Base-by-base conservation (phyloP, 2,797 vertebrate genomes). In the Streptopelia turtur region DNA sequence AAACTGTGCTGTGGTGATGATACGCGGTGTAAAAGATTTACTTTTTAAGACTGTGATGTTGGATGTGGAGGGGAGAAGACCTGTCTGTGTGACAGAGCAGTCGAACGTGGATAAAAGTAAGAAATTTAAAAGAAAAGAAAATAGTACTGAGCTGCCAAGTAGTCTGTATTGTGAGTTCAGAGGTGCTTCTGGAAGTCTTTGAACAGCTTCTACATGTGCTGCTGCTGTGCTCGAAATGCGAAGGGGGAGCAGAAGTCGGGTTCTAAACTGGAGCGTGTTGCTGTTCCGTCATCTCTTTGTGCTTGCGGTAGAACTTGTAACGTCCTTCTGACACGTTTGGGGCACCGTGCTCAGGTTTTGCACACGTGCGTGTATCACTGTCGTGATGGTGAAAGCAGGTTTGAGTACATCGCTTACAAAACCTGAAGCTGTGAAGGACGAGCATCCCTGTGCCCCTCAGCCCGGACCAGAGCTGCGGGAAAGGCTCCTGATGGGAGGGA, bases 361-460 rank as follows among this genome's bases (percentile, higher is more conserved):
- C 23, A 6, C 16, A 7, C 20, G 2, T 7, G 16, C 11, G 2
- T 31, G 12, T 25, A 3, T 53, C 0, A 5, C 16, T 37, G 11
- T 63, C 0, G 0, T 35, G 37, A 20, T 35, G 55, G 18, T 72
- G 71, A 63, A 72, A 63, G 43, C 13, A 18, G 23, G 20, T 31
- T 47, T 87, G 60, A 41, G 63, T 37, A 20, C 65, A 9, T 25
- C 4, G 10, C 43, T 45, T 45, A 45, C 43, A 45, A 45, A 45
- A 27, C 2, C 25, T 89, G 61, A 43, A 88, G 16, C 74, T 4
- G 6, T 10, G 37, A 31, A 31, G 33, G 41, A 10, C 0, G 2
- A 39, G 9, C 53, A 21, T 59, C 2, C 2, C 24, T 28, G 41
- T 79, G 25, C 23, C 13, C 7, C 57, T 71, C 12, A 56, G 55